Conservation (phyloP, 1,140 invertebrate species). For the Orchesella cincta region DNA sequence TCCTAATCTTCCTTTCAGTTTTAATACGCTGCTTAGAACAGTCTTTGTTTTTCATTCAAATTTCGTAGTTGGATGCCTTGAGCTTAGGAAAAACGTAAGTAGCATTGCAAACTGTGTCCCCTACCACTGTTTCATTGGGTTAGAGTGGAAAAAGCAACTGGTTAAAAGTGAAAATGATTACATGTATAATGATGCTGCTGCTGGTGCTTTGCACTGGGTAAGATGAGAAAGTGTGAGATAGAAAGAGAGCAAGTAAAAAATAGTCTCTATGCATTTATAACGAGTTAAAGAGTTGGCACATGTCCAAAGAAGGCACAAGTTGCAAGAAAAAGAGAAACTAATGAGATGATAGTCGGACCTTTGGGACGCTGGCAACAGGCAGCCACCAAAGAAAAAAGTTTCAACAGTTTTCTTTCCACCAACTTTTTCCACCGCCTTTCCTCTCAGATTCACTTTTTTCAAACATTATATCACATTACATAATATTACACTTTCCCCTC, state of each 20-base stretch:
- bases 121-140: too few species aligned
- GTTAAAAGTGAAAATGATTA: background rate
- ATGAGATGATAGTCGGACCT: slow-evolving; percentile 20
- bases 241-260: slow-evolving; percentile 54
- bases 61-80: too few species aligned
- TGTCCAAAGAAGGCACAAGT: background rate
- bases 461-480: background rate
- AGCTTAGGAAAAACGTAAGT: too few species aligned
- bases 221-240: slow-evolving; percentile 70
- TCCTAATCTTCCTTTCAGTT: too few species aligned
- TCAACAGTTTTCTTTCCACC: slow-evolving; percentile 4
- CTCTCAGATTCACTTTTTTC: background rate
- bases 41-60: too few species aligned
- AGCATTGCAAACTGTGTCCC: too few species aligned
- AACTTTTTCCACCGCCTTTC: background rate
- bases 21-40: too few species aligned
- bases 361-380: slow-evolving; percentile 8
- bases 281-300: background rate
- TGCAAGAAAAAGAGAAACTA: background rate
- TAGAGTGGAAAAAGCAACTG: background rate
- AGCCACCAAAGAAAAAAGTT: too few species aligned
- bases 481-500: background rate
- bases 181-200: background rate
- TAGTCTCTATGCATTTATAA: slow-evolving; percentile 1
- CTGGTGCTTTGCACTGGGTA: slow-evolving; percentile 55